Evolutionary conservation across 1,140 invertebrate species (phyloP).

Genomic region (Drosophila fuyamai): DNA sequence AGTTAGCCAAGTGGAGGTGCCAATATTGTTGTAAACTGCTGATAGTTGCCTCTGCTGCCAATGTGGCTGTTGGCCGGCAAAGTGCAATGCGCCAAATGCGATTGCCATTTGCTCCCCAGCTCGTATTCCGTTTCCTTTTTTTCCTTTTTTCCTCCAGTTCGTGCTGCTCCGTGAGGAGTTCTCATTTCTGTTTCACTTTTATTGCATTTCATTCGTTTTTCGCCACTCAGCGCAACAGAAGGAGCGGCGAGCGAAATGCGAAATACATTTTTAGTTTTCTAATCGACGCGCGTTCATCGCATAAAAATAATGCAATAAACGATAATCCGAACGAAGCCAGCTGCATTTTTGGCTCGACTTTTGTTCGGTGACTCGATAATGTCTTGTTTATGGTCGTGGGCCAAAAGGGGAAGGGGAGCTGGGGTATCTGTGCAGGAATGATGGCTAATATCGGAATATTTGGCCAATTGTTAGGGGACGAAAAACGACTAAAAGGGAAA

Average conservation of each 20-base stretch:
- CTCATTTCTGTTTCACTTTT: slow-evolving; percentile 64
- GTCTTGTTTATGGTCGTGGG: slow-evolving; percentile 59
- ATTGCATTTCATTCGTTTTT: slow-evolving; percentile 71
- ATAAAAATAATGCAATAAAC: slow-evolving; percentile 83
- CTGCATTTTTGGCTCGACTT: slow-evolving; percentile 64
- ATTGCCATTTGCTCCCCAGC: slow-evolving; percentile 73
- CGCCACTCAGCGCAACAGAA: slow-evolving; percentile 42
- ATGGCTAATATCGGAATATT: slow-evolving; percentile 28
- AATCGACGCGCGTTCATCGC: slow-evolving; percentile 83
- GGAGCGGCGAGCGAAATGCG: slow-evolving; percentile 34
- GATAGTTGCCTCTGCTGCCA: slow-evolving; percentile 65
- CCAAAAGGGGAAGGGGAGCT: not conserved
- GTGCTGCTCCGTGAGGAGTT: slow-evolving; percentile 8
- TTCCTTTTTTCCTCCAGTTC: not conserved
- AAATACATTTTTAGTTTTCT: slow-evolving; percentile 83
- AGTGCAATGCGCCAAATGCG: slow-evolving; percentile 76
- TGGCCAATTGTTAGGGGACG: not conserved
- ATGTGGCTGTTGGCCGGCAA: slow-evolving; percentile 35
- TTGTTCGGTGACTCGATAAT: slow-evolving; percentile 62
- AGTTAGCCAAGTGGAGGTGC: slow-evolving; percentile 66
- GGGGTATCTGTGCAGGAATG: slow-evolving; percentile 6
- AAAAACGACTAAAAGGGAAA: not conserved
- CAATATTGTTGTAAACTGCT: slow-evolving; percentile 83
- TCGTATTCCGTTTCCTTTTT: slow-evolving; percentile 30
- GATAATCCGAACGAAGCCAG: slow-evolving; percentile 69